These are phyloP conservation scores for Taurulus bubalis DNA, from an alignment of 2,113 vertebrate species.

Conservation along the genomic window DNA sequence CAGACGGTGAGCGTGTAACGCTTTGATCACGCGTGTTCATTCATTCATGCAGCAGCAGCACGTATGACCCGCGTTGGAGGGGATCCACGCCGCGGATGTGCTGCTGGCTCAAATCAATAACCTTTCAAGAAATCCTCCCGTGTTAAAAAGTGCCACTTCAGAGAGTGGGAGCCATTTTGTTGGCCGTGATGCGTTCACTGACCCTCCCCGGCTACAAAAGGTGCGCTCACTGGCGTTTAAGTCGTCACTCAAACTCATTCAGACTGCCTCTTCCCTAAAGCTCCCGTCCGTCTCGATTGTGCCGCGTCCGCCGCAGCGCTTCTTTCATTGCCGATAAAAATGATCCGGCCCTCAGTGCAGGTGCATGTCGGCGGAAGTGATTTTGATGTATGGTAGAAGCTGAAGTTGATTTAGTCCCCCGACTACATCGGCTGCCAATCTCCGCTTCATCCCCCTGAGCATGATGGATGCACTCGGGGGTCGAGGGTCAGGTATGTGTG, in stretches of 20 bases:
- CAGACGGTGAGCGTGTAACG: background rate
- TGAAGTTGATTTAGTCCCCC: conserved; percentile 74
- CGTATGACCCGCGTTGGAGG: background rate
- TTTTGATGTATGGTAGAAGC: conserved; percentile 73
- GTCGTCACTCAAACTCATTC: conserved; percentile 15
- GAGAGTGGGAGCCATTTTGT: conserved; percentile 10
- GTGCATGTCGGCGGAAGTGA: conserved; percentile 67
- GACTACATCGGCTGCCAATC: conserved; percentile 68
- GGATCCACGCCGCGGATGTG: background rate
- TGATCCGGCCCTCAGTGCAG: conserved; percentile 56
- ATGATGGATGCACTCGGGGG: conserved; percentile 72
- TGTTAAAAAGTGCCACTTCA: conserved; percentile 24
- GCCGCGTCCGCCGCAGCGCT: background rate
- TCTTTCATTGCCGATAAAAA: conserved; percentile 51
- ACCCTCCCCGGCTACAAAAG: conserved; percentile 50
- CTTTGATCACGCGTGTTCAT: conserved; percentile 11
- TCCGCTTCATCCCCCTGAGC: conserved; percentile 57
- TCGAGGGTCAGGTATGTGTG: conserved; percentile 59
- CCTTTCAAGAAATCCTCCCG: conserved; percentile 3
- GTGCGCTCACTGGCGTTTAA: conserved; percentile 30
- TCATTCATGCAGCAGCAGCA: background rate
- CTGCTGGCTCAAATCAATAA: conserved; percentile 2
- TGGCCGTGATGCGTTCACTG: background rate
- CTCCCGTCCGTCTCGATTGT: conserved; percentile 7
- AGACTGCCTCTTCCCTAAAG: conserved; percentile 1